A percentile compares a stretch with the other conserved stretches of the same genome.
phyloP scores from a whole-genome alignment of 2,888 invertebrate species.

The Furcula furcula region DNA sequence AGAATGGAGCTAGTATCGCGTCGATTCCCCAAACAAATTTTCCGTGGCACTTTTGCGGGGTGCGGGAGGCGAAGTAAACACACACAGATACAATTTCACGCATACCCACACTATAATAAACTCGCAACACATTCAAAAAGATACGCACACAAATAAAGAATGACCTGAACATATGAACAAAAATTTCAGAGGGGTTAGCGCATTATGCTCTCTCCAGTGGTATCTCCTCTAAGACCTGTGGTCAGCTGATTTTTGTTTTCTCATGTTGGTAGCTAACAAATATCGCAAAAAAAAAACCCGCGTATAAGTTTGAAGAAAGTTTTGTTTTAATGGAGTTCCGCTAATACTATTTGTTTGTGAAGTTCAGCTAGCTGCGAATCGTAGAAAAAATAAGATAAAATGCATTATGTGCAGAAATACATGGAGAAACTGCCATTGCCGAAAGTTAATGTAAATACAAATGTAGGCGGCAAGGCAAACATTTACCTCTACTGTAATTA shows the following conservation, averaged over 20 bases:
- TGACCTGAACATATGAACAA: no score
- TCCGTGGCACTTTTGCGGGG: no score
- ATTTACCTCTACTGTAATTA: slow-evolving; percentile 85
- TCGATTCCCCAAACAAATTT: no score
- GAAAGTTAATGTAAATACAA: slow-evolving; percentile 42
- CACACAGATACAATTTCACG: no score
- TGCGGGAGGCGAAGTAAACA: no score
- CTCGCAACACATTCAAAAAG: no score
- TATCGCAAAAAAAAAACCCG: slow-evolving; percentile 42
- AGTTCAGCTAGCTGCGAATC: slow-evolving; percentile 15
- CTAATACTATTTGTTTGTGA: slow-evolving; percentile 17
- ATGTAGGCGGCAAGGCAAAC: slow-evolving; percentile 63
- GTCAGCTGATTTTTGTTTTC: slow-evolving; percentile 70
- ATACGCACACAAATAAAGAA: no score
- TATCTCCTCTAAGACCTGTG: no score
- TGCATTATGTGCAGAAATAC: slow-evolving; percentile 74
- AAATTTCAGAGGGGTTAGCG: no score
- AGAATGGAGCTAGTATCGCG: no score
- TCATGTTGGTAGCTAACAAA: slow-evolving; percentile 53
- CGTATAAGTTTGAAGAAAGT: slow-evolving; percentile 46
- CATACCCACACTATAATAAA: no score
- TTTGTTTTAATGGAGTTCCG: slow-evolving; percentile 27
- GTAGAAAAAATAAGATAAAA: slow-evolving; percentile 30
- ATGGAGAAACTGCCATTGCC: slow-evolving; percentile 57
- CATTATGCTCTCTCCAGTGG: no score